Evolutionary conservation across 2,797 vertebrate genomes (phyloP).

Genomic region (Acrossocheilus wenchowensis): DNA sequence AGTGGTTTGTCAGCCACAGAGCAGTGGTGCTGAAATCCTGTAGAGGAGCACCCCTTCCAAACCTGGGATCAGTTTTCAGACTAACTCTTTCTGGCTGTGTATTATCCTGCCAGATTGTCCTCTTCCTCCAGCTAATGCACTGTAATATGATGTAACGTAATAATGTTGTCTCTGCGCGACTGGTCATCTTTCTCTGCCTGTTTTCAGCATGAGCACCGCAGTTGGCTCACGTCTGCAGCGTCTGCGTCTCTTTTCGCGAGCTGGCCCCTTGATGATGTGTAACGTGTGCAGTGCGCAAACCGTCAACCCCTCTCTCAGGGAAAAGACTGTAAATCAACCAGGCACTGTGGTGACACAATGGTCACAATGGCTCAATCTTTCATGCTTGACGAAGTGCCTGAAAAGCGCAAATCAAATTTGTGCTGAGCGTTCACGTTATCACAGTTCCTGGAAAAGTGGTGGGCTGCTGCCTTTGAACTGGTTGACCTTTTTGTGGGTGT

Average conservation of each 20-base stretch:
- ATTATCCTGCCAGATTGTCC: conserved; percentile 46
- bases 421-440: conserved; percentile 13
- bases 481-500: conserved; percentile 9
- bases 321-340: conserved; percentile 33
- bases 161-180: conserved; percentile 72
- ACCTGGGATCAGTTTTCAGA: conserved; percentile 43
- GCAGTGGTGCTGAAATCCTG: neutral
- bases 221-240: neutral
- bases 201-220: conserved; percentile 65
- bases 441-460: conserved; percentile 60
- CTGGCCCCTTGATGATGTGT: conserved; percentile 22
- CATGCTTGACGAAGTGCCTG: conserved; percentile 42
- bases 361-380: conserved; percentile 42
- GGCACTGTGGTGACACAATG: conserved; percentile 39
- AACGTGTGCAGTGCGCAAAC: conserved; percentile 20
- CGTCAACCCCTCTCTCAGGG: neutral
- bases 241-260: neutral
- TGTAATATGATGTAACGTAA: conserved; percentile 69
- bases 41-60: conserved; percentile 22
- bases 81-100: conserved; percentile 51
- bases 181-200: conserved; percentile 67
- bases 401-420: conserved; percentile 33
- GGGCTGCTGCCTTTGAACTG: conserved; percentile 20
- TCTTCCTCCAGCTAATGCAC: conserved; percentile 58
- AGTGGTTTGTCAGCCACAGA: conserved; percentile 48